Evolutionary conservation across 2,888 invertebrate species (phyloP).

Genomic region (Nephrocerus scutellatus): DNA sequence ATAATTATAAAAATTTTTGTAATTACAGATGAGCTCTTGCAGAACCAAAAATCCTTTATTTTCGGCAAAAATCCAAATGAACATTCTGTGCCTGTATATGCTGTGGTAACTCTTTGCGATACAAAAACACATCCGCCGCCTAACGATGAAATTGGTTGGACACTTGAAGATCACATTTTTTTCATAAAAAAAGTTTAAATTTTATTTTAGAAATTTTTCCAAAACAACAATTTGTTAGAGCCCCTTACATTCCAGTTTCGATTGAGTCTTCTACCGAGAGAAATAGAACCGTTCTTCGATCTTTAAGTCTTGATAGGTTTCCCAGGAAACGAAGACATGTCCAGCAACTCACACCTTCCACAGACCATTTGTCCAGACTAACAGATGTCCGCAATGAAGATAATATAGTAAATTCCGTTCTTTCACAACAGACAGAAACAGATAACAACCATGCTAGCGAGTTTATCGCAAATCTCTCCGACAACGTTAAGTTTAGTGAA

Average conservation of each 20-base stretch:
- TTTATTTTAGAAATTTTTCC: too few relatives aligned
- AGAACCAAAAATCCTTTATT: constrained; percentile 51
- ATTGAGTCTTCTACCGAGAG: constrained; percentile 35
- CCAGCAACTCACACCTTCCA: too few relatives aligned
- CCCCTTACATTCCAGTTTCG: constrained; percentile 41
- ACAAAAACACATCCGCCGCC: too few relatives aligned
- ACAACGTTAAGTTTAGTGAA: constrained; percentile 43
- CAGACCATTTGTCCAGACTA: too few relatives aligned
- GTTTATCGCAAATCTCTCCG: constrained; percentile 43
- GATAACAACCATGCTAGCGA: constrained; percentile 34
- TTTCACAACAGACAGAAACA: too few relatives aligned
- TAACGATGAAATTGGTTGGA: too few relatives aligned
- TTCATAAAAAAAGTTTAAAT: too few relatives aligned
- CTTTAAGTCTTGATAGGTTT: constrained; percentile 40
- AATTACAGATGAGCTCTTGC: constrained; percentile 37
- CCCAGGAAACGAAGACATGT: too few relatives aligned
- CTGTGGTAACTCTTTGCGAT: constrained; percentile 51
- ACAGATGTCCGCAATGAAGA: too few relatives aligned
- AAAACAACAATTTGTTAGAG: too few relatives aligned
- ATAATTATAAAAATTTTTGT: not conserved
- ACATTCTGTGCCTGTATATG: constrained; percentile 55
- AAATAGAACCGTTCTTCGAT: constrained; percentile 35
- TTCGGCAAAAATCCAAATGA: constrained; percentile 54
- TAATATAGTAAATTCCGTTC: too few relatives aligned
- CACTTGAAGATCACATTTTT: too few relatives aligned